Conservation (phyloP, 2,113 vertebrate species). For the Leucoraja erinaceus region DNA sequence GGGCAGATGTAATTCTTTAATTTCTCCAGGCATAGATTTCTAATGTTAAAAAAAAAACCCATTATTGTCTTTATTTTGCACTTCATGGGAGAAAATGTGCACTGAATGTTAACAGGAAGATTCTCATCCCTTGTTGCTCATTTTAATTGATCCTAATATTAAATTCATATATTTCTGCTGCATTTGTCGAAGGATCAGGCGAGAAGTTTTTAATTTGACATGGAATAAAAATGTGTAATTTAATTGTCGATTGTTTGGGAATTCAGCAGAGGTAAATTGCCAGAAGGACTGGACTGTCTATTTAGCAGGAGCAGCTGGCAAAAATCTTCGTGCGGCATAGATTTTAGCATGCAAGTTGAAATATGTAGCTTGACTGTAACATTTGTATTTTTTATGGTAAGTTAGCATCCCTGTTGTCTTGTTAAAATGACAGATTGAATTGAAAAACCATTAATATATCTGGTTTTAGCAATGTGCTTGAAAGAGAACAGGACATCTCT, state of each 20-base stretch:
- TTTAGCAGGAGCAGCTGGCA: conserved; percentile 32
- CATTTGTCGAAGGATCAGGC: not conserved
- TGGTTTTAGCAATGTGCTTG: conserved; percentile 27
- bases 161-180: not conserved
- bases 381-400: conserved; percentile 39
- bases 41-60: not conserved
- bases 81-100: not conserved
- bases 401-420: conserved; percentile 37
- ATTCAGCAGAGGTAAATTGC: conserved; percentile 20
- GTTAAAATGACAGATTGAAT: conserved; percentile 39
- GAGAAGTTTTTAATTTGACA: not conserved
- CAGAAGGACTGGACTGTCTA: conserved; percentile 28
- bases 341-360: conserved; percentile 35
- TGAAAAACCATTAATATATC: conserved; percentile 37
- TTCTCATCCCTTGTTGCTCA: not conserved
- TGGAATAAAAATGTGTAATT: not conserved
- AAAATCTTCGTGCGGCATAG: conserved; percentile 6
- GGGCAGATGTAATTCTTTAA: not conserved
- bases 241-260: not conserved
- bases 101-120: not conserved
- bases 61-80: not conserved
- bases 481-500: conserved; percentile 29
- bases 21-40: not conserved
- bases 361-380: conserved; percentile 36
- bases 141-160: not conserved